Base-by-base conservation (phyloP, 2,888 invertebrate genomes). In the Fragum sueziense region DNA sequence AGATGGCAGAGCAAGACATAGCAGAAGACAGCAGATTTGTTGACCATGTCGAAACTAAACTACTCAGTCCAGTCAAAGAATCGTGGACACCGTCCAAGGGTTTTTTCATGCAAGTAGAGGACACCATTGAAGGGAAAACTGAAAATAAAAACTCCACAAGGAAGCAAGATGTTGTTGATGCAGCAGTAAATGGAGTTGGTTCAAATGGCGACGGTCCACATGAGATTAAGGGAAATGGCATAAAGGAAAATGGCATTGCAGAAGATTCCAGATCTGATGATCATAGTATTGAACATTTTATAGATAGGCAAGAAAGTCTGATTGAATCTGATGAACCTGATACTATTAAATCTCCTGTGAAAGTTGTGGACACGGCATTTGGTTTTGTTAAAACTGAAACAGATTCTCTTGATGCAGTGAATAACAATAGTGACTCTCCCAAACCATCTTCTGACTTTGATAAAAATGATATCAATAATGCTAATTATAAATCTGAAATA, bases 381-480 rank as follows among this genome's bases (percentile, higher is more conserved):
- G 69, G 72, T 61, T 74, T 73, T 61, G 27, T 78, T 27, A 62
- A 76, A 33, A 57, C 61, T 47, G 76, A 73, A 27, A 62, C 70
- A 9, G 75, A 78, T 34, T 74, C 78, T 31, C 62, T 84, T 25
- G 83, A 84, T 80, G 80, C 80, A 62, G 68, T 80, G 7, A 84
- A 84, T 41, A 84, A 84, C 57, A 84, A 84, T 57, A 78, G 71
- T 69, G 83, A 78, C 68, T 52, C 68, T 14, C 20, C 61, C 20
- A 34, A 61, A 4, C 33, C 72, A 51, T 59, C 27, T n/a, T 25
- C 37, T 25, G 34, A 74, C 20, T 29, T 47, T n/a, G 20, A 52
- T 47, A 68, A 25, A 14, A 62, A 34, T 29, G 29, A 52, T 54
- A 33, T n/a, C 22, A 47, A 29, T 31, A 59, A 62, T 29, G 59